phyloP scores from a whole-genome alignment of 2,113 vertebrate species.

The Onychostoma macrolepis region DNA sequence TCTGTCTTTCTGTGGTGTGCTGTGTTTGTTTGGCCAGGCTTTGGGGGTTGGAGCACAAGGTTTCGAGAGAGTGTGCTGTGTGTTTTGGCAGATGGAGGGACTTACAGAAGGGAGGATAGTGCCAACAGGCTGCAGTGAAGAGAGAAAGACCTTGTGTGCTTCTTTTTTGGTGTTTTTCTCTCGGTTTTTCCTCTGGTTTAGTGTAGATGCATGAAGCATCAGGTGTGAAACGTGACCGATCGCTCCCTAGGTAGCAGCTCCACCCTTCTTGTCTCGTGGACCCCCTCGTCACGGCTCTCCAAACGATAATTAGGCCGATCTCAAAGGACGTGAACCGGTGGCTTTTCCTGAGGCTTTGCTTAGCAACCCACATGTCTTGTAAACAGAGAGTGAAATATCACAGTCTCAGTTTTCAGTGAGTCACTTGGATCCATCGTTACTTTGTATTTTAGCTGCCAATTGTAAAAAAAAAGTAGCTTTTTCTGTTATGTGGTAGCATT shows the following conservation, averaged over 20 bases:
- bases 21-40: constrained; percentile 24
- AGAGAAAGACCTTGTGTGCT: neutral
- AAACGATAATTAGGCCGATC: constrained; percentile 10
- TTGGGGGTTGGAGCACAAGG: constrained; percentile 31
- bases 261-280: neutral
- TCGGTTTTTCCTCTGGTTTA: constrained; percentile 4
- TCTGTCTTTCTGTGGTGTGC: constrained; percentile 34
- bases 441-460: neutral
- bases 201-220: constrained; percentile 10
- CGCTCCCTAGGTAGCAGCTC: constrained; percentile 7
- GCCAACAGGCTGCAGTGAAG: neutral
- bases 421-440: neutral
- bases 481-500: neutral
- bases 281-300: neutral
- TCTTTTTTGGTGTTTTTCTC: neutral
- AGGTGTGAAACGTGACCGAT: neutral
- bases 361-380: constrained; percentile 18
- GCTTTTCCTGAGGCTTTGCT: neutral
- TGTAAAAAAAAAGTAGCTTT: neutral
- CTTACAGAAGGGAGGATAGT: neutral
- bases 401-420: neutral
- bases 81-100: constrained; percentile 38
- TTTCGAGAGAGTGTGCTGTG: constrained; percentile 38
- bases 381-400: constrained; percentile 8
- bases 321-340: neutral